Conservation (phyloP, 2,113 vertebrate species). For the Bufo gargarizans region DNA sequence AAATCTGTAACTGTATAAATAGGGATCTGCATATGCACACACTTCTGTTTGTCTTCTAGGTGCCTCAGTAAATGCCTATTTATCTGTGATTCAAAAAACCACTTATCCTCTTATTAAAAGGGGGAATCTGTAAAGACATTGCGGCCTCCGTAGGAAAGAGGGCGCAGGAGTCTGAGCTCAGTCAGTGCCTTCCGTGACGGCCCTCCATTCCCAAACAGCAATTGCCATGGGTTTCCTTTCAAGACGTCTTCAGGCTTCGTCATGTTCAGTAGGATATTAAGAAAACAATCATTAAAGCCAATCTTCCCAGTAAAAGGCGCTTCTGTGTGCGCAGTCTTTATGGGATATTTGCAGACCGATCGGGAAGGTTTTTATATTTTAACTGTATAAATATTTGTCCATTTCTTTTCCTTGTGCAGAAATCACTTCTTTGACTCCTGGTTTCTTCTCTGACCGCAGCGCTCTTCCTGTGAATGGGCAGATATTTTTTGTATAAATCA, state of each 20-base stretch:
- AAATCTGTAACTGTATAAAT: slow-evolving; percentile 45
- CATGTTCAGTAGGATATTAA: slow-evolving; percentile 18
- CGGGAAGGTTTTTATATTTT: background rate
- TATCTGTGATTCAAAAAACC: slow-evolving; percentile 24
- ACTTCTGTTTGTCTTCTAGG: slow-evolving; percentile 35
- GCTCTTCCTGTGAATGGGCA: background rate
- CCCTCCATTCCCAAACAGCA: slow-evolving; percentile 22
- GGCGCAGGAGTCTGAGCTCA: background rate
- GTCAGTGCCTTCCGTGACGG: background rate
- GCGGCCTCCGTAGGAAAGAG: background rate
- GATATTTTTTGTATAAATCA: background rate
- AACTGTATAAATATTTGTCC: background rate
- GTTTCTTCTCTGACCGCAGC: background rate
- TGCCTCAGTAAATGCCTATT: slow-evolving; percentile 45
- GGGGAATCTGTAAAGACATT: background rate
- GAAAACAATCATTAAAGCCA: background rate
- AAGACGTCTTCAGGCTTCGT: background rate
- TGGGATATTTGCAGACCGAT: background rate
- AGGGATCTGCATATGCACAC: slow-evolving; percentile 36
- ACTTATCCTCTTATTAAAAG: slow-evolving; percentile 23
- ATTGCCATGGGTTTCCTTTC: slow-evolving; percentile 1
- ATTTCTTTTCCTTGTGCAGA: background rate
- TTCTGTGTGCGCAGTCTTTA: background rate
- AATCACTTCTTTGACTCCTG: background rate
- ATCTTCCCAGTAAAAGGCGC: background rate